phyloP scores from a whole-genome alignment of 2,113 vertebrate species.

The Hucho hucho region DNA sequence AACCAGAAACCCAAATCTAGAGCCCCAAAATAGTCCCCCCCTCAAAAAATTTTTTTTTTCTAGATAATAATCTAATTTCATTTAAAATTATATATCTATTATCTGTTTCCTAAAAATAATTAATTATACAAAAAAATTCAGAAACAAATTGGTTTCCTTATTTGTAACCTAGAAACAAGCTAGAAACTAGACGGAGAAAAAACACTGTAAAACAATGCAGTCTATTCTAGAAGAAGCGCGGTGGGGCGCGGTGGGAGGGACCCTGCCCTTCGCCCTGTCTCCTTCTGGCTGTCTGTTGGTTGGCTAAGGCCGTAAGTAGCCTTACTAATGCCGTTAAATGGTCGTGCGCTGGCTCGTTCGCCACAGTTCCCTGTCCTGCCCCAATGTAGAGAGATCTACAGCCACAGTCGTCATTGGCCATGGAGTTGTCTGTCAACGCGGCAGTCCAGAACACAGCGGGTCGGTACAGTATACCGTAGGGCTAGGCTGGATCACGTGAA shows the following conservation, averaged over 20 bases:
- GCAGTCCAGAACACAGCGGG: slow-evolving; percentile 66
- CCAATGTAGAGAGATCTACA: slow-evolving; percentile 50
- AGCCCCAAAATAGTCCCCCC: too few species aligned
- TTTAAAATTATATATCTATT: too few species aligned
- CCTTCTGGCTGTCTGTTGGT: slow-evolving; percentile 53
- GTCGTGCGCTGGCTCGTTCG: slow-evolving; percentile 46
- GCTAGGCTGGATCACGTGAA: slow-evolving; percentile 45
- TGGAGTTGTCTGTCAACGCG: slow-evolving; percentile 70
- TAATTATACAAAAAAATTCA: too few species aligned
- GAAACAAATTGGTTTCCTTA: too few species aligned
- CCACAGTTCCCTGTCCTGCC: slow-evolving; percentile 57
- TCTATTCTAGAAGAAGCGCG: neutral
- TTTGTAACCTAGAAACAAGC: too few species aligned
- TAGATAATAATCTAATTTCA: too few species aligned
- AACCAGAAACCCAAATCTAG: too few species aligned
- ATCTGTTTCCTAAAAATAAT: too few species aligned
- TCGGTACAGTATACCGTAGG: slow-evolving; percentile 50
- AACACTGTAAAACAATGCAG: too few species aligned
- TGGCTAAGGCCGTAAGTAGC: slow-evolving; percentile 71
- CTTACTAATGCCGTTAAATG: slow-evolving; percentile 72
- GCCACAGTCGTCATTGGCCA: slow-evolving; percentile 55
- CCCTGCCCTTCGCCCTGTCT: slow-evolving; percentile 38
- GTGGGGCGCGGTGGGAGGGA: slow-evolving; percentile 70
- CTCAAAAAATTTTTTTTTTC: too few species aligned
- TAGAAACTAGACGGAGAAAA: too few species aligned